Percentiles rank a stretch among this genome's conserved stretches.
These are phyloP conservation scores for Sorex araneus DNA, from an alignment of 2,113 vertebrate genomes.

Conservation along the genomic window DNA sequence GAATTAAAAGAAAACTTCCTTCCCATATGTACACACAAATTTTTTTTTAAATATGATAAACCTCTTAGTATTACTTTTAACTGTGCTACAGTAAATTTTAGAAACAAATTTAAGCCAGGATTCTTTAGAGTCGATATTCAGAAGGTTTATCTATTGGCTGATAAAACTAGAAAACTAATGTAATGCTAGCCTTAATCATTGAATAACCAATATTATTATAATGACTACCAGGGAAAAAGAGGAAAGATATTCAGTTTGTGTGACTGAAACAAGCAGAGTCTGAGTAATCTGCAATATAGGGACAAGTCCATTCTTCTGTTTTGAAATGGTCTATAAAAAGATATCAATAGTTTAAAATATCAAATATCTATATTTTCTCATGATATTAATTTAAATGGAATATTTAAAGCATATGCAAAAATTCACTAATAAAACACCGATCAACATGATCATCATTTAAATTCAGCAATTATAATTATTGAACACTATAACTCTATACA, in stretches of 20 bases:
- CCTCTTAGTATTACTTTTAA: background rate
- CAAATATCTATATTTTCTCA: background rate
- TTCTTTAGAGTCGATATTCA: background rate
- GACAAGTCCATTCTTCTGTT: background rate
- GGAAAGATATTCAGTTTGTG: background rate
- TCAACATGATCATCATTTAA: background rate
- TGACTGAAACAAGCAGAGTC: background rate
- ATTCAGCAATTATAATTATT: slow-evolving; percentile 5
- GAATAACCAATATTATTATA: background rate
- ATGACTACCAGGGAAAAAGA: background rate
- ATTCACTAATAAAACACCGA: background rate
- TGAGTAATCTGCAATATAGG: background rate
- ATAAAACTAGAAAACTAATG: background rate
- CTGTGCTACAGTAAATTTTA: slow-evolving; percentile 19
- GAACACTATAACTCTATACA: background rate
- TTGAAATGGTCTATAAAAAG: slow-evolving; percentile 19
- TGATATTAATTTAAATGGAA: background rate
- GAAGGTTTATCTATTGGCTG: background rate
- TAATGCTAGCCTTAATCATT: background rate
- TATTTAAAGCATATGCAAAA: too few species aligned
- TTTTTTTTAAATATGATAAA: too few species aligned
- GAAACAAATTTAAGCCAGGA: background rate
- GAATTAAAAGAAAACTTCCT: too few species aligned
- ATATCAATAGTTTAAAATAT: slow-evolving; percentile 1
- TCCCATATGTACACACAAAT: too few species aligned